These are phyloP conservation scores for Platalea minor DNA, from an alignment of 2,797 vertebrate genomes.

Conservation along the genomic window DNA sequence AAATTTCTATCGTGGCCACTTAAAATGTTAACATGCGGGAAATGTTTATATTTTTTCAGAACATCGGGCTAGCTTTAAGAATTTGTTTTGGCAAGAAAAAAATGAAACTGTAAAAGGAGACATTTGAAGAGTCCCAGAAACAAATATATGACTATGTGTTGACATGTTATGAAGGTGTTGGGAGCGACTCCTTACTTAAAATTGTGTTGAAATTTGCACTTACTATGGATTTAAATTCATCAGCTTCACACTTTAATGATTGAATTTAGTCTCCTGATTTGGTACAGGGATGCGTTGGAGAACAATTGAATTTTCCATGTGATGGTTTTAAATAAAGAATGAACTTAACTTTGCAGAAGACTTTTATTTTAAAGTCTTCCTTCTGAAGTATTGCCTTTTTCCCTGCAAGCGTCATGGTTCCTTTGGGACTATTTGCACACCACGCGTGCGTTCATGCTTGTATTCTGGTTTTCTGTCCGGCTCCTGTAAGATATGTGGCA, in stretches of 20 bases:
- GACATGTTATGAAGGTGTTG: slow-evolving; percentile 69
- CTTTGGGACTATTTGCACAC: neutral
- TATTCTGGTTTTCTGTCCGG: neutral
- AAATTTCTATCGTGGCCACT: neutral
- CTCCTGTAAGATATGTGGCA: neutral
- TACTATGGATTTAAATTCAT: slow-evolving; percentile 62
- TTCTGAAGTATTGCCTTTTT: neutral
- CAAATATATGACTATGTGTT: slow-evolving; percentile 69
- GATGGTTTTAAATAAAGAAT: slow-evolving; percentile 20
- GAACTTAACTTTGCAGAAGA: neutral
- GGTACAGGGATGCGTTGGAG: neutral
- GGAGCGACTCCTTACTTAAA: slow-evolving; percentile 60
- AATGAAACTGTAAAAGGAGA: slow-evolving; percentile 42
- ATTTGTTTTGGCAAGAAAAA: slow-evolving; percentile 62
- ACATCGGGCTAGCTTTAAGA: slow-evolving; percentile 12
- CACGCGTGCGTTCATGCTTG: accelerated
- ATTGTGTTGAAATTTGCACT: slow-evolving; percentile 67
- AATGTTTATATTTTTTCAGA: slow-evolving; percentile 53
- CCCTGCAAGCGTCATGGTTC: neutral
- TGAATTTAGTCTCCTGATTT: slow-evolving; percentile 48
- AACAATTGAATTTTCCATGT: slow-evolving; percentile 57
- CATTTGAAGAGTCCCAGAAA: slow-evolving; percentile 68
- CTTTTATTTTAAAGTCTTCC: neutral
- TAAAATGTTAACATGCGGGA: neutral
- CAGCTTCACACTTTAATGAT: slow-evolving; percentile 59